phyloP scores from a whole-genome alignment of 2,113 vertebrate species.

The Isichthys henryi region DNA sequence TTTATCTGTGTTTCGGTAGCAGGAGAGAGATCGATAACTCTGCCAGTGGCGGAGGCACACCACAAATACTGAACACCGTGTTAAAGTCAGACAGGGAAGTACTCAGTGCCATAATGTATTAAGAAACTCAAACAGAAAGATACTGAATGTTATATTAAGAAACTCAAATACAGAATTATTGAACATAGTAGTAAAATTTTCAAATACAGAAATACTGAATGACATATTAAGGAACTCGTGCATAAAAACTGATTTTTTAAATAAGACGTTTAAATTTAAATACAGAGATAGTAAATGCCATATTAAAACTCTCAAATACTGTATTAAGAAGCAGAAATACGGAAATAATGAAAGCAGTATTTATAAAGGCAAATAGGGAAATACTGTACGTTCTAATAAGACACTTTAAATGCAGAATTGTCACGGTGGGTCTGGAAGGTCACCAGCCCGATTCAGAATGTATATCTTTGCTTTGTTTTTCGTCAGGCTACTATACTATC shows the following conservation, averaged over 20 bases:
- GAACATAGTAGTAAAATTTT: neutral
- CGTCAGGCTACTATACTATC: neutral
- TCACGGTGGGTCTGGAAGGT: neutral
- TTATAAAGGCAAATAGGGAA: neutral
- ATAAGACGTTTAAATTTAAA: neutral
- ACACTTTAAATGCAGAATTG: neutral
- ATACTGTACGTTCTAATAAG: neutral
- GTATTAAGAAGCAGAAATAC: neutral
- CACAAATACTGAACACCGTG: neutral
- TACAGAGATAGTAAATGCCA: neutral
- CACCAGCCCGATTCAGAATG: neutral
- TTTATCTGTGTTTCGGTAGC: neutral
- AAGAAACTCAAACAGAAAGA: neutral
- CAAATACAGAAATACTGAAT: neutral
- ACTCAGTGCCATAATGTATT: neutral
- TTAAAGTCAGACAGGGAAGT: neutral
- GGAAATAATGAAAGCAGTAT: neutral
- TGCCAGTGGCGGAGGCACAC: neutral
- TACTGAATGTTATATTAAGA: neutral
- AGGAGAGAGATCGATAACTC: slow-evolving; percentile 1
- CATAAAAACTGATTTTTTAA: neutral
- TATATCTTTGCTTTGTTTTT: neutral
- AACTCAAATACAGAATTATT: neutral
- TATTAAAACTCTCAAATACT: neutral
- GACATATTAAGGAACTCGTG: neutral